Evolutionary conservation across 2,888 invertebrate species (phyloP).

Genomic region (Chymomyza amoena): DNA sequence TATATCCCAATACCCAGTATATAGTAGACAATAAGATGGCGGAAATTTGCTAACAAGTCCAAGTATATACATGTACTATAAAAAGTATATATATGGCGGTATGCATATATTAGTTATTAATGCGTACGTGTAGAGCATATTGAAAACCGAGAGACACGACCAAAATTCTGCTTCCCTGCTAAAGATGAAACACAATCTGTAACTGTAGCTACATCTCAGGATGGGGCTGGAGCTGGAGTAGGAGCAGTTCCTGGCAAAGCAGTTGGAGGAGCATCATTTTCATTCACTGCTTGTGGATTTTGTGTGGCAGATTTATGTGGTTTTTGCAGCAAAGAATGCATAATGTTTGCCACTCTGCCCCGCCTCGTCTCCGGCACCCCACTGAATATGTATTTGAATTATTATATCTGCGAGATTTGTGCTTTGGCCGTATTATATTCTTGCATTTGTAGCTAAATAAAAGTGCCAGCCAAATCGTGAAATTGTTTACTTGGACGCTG

Average conservation of each 20-base stretch:
- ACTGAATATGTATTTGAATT: neutral
- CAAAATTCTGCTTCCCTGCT: constrained; percentile 15
- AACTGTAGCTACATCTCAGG: neutral
- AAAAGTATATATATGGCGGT: constrained; percentile 6
- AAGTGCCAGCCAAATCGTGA: constrained; percentile 9
- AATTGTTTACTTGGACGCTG: constrained; percentile 43
- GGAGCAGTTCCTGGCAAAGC: neutral
- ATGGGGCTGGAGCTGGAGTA: too few relatives aligned
- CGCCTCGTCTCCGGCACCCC: too few relatives aligned
- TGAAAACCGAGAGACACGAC: constrained; percentile 50
- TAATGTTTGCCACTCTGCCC: constrained; percentile 52
- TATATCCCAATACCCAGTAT: too few relatives aligned
- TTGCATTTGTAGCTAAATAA: constrained; percentile 57
- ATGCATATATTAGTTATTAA: constrained; percentile 72
- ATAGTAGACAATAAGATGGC: constrained; percentile 55
- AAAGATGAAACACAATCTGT: neutral
- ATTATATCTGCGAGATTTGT: neutral
- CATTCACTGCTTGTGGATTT: constrained; percentile 20
- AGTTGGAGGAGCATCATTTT: neutral
- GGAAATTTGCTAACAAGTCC: constrained; percentile 22
- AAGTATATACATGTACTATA: neutral
- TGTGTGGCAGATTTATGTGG: constrained; percentile 68
- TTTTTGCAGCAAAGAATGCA: constrained; percentile 70
- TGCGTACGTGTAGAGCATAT: constrained; percentile 72
- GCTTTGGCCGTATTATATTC: neutral